Conservation (phyloP, 2,113 vertebrate species). For the Garra rufa region DNA sequence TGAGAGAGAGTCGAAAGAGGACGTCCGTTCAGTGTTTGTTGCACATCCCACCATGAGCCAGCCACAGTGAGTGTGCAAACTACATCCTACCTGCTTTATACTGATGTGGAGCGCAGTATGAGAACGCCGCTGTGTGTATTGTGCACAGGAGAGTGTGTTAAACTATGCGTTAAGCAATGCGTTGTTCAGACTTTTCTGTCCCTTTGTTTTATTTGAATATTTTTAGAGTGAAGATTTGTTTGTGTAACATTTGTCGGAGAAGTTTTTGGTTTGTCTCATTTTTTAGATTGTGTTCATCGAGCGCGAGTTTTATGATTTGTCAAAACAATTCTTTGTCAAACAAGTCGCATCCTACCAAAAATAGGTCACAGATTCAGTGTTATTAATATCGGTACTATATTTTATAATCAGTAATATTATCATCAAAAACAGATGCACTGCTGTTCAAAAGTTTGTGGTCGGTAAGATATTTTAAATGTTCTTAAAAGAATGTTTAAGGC, state of each 20-base stretch:
- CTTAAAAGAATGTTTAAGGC: too few species aligned
- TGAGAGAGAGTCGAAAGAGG: constrained; percentile 60
- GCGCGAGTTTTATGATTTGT: too few species aligned
- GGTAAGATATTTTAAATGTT: neutral
- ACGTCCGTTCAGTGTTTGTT: constrained; percentile 58
- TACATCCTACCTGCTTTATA: constrained; percentile 46
- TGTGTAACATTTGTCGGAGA: neutral
- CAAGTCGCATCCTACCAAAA: neutral
- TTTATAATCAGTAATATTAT: neutral
- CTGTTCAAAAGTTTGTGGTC: neutral
- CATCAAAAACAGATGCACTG: neutral
- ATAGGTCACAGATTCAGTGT: neutral
- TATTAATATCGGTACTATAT: neutral
- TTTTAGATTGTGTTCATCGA: neutral
- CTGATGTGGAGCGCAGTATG: constrained; percentile 28
- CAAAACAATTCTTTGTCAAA: neutral
- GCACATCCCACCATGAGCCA: constrained; percentile 76
- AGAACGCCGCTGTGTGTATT: constrained; percentile 32
- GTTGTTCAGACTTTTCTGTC: neutral
- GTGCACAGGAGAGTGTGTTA: neutral
- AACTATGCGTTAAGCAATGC: neutral
- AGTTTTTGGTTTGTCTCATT: neutral
- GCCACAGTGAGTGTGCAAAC: constrained; percentile 73
- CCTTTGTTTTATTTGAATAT: neutral
- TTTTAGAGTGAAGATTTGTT: neutral